These are phyloP conservation scores for Lordiphosa stackelbergi DNA, from an alignment of 1,140 invertebrate species.

Conservation along the genomic window DNA sequence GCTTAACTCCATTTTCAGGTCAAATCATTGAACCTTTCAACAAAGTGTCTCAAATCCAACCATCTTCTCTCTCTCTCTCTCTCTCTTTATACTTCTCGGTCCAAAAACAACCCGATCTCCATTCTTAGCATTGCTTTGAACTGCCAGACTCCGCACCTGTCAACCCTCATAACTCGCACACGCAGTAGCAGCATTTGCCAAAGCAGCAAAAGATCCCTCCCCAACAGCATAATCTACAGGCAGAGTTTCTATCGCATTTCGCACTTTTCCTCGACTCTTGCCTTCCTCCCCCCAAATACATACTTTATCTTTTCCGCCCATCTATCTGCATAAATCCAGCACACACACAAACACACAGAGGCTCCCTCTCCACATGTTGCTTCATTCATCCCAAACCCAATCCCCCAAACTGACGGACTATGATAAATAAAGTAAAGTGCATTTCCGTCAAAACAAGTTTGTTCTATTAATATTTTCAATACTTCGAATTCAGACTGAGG, in stretches of 20 bases:
- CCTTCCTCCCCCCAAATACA: conserved; percentile 27
- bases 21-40: too few relatives aligned
- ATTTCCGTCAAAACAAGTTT: conserved; percentile 76
- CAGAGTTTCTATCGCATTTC: conserved; percentile 28
- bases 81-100: not conserved
- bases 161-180: conserved; percentile 28
- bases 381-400: conserved; percentile 62
- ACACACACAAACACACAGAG: conserved; percentile 10
- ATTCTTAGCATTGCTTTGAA: conserved; percentile 36
- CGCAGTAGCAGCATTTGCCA: conserved; percentile 28
- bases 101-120: conserved; percentile 17
- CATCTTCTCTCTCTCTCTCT: too few relatives aligned
- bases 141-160: conserved; percentile 46
- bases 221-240: conserved; percentile 14
- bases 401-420: conserved; percentile 54
- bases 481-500: conserved; percentile 70
- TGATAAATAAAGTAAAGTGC: conserved; percentile 76
- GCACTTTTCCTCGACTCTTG: conserved; percentile 40
- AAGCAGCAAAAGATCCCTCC: conserved; percentile 8
- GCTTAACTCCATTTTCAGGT: too few relatives aligned
- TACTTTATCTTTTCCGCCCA: conserved; percentile 73
- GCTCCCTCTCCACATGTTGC: conserved; percentile 65
- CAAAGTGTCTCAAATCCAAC: too few relatives aligned
- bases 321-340: conserved; percentile 63
- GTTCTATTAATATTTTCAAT: conserved; percentile 76